phyloP scores from a whole-genome alignment of 2,797 vertebrate species.

The Eremophila alpestris region DNA sequence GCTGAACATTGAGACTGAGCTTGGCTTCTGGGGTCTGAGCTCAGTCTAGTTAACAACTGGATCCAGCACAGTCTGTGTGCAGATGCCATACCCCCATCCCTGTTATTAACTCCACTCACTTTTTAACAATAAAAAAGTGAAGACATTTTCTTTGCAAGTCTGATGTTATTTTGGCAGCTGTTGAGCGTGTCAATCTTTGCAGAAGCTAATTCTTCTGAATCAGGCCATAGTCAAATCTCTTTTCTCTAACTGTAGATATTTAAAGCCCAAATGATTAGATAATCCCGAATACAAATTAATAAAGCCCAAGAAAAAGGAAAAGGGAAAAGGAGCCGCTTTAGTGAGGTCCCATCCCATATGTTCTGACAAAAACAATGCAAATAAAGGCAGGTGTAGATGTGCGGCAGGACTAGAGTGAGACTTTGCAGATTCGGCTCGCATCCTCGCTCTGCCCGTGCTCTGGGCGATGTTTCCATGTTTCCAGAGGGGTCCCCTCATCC shows the following conservation, averaged over 20 bases:
- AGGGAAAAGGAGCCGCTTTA: neutral
- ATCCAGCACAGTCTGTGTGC: neutral
- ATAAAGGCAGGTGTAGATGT: neutral
- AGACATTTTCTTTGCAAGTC: neutral
- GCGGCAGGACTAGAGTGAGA: neutral
- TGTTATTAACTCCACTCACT: neutral
- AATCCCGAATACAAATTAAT: constrained; percentile 1
- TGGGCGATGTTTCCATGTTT: rapidly evolving
- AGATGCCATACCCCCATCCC: neutral
- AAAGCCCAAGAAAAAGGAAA: neutral
- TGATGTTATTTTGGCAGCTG: constrained; percentile 15
- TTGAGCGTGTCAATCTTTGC: neutral
- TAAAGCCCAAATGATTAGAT: constrained; percentile 6
- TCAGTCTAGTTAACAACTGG: neutral
- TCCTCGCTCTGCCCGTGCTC: neutral
- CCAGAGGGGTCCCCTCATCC: rapidly evolving
- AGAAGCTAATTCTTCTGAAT: neutral
- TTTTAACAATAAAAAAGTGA: neutral
- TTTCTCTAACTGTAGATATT: neutral
- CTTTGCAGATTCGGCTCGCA: neutral
- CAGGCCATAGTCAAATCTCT: neutral
- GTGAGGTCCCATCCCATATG: constrained; percentile 7
- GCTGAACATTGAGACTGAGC: neutral
- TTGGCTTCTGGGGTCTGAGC: neutral
- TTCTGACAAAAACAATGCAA: constrained; percentile 1